Percentiles rank a stretch among this genome's conserved stretches.
phyloP scores from a whole-genome alignment of 2,113 vertebrate species.

The Pundamilia nyererei region DNA sequence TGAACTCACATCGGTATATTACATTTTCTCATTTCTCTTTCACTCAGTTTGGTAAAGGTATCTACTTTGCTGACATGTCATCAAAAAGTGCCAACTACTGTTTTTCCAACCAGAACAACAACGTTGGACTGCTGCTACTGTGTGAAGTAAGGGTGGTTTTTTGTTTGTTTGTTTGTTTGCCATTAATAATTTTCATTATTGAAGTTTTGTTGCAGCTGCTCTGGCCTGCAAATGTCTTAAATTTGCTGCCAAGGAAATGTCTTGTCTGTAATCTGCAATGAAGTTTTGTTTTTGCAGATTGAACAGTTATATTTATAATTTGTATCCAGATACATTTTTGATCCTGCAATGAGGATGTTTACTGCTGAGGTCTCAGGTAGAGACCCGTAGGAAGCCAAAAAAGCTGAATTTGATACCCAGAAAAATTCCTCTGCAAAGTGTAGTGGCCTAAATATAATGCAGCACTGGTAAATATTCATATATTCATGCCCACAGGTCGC shows the following conservation, averaged over 20 bases:
- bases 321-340: not conserved
- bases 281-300: not conserved
- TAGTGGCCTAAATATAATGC: not conserved
- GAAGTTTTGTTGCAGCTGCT: not conserved
- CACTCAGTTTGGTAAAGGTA: slow-evolving; percentile 86
- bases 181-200: not conserved
- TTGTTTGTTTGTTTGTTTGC: not conserved
- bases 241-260: not conserved
- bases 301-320: not conserved
- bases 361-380: not conserved
- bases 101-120: slow-evolving; percentile 73
- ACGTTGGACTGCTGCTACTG: slow-evolving; percentile 77
- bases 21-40: not conserved
- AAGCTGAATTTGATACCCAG: not conserved
- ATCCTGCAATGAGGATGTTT: not conserved
- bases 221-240: not conserved
- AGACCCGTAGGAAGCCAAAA: accelerated
- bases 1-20: not conserved
- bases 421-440: not conserved
- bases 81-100: slow-evolving; percentile 94
- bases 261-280: not conserved
- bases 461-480: not conserved
- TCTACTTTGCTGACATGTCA: slow-evolving; percentile 93
- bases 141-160: slow-evolving; percentile 70
- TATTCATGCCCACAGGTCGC: slow-evolving; percentile 73